phyloP scores from a whole-genome alignment of 2,797 vertebrate genomes.

The Anabas testudineus region DNA sequence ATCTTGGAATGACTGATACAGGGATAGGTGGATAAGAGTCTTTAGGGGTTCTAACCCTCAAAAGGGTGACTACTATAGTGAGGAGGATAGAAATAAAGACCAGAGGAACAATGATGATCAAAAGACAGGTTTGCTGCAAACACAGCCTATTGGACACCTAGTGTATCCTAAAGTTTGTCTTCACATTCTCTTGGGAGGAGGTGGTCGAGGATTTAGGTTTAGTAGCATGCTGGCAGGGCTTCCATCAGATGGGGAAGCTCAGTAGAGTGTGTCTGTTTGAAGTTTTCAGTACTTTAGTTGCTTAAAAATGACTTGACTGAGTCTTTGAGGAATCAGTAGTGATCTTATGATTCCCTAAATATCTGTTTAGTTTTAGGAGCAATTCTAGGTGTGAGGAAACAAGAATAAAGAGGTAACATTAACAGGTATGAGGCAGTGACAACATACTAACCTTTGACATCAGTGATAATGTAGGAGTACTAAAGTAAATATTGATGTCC shows the following conservation, averaged over 20 bases:
- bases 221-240: not conserved
- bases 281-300: not conserved
- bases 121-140: not conserved
- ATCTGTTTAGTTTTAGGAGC: not conserved
- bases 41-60: too few species aligned
- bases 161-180: constrained; percentile 31
- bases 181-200: constrained; percentile 59
- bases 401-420: not conserved
- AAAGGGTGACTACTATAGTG: not conserved
- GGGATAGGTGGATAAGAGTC: not conserved
- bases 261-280: not conserved
- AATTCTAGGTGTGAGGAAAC: not conserved
- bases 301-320: not conserved
- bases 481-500: constrained; percentile 14
- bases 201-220: not conserved
- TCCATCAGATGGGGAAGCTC: not conserved
- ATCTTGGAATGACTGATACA: too few species aligned
- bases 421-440: constrained; percentile 25
- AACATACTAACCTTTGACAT: constrained; percentile 46
- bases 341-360: not conserved
- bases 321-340: not conserved
- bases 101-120: not conserved
- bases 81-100: not conserved
- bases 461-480: constrained; percentile 21
- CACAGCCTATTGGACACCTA: constrained; percentile 10